Percentiles rank a stretch among this genome's conserved stretches.
These are phyloP conservation scores for Heliangelus exortis DNA, from an alignment of 2,797 vertebrate species.

Conservation along the genomic window DNA sequence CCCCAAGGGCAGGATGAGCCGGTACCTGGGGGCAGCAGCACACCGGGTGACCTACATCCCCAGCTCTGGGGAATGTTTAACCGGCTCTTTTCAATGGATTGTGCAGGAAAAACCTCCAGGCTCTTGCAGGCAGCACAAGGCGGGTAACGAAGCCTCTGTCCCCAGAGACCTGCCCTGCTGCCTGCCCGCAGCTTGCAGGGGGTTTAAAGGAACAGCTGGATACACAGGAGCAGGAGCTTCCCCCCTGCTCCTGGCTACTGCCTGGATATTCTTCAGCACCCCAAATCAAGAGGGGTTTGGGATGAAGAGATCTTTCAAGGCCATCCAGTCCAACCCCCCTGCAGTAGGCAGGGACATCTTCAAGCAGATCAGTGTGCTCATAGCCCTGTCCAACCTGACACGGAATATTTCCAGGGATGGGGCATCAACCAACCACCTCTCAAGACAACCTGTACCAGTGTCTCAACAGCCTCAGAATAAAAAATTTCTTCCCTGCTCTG, in stretches of 20 bases:
- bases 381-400: too few species aligned
- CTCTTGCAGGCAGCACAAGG: rapidly evolving
- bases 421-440: too few species aligned
- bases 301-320: too few species aligned
- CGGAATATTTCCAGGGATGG: too few species aligned
- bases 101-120: background rate
- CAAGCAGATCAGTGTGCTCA: too few species aligned
- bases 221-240: background rate
- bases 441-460: too few species aligned
- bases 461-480: background rate
- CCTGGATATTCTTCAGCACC: background rate
- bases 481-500: background rate
- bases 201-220: background rate
- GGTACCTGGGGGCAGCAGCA: constrained; percentile 22
- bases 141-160: rapidly evolving
- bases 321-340: background rate
- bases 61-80: background rate
- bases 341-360: background rate
- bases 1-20: background rate
- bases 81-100: rapidly evolving
- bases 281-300: background rate
- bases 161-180: background rate
- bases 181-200: rapidly evolving
- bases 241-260: background rate
- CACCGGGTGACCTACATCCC: constrained; percentile 27